phyloP scores from a whole-genome alignment of 2,888 invertebrate genomes.

The Agriopis leucophaearia region DNA sequence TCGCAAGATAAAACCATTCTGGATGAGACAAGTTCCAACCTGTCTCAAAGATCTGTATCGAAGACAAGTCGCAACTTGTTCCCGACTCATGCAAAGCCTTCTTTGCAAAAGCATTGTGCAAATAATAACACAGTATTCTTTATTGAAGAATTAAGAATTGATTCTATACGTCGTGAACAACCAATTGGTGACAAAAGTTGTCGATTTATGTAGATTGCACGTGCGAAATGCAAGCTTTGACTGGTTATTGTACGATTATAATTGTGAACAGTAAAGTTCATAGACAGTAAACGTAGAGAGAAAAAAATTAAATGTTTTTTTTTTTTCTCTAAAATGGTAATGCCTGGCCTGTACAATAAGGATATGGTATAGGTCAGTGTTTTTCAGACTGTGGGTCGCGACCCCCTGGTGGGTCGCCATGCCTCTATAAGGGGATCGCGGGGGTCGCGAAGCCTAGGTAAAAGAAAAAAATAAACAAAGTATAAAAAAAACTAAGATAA shows the following conservation, averaged over 20 bases:
- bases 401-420: too few relatives aligned
- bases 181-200: constrained; percentile 49
- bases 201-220: constrained; percentile 60
- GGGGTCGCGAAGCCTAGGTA: too few relatives aligned
- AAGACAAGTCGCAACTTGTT: constrained; percentile 65
- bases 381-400: too few relatives aligned
- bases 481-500: too few relatives aligned
- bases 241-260: constrained; percentile 45
- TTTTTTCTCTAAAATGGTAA: too few relatives aligned
- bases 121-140: constrained; percentile 39
- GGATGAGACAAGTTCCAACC: constrained; percentile 69
- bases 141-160: constrained; percentile 36
- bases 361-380: too few relatives aligned
- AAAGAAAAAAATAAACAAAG: too few relatives aligned
- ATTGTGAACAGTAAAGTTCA: neutral
- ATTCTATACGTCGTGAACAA: constrained; percentile 48
- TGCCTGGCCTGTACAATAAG: too few relatives aligned
- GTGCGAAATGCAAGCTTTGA: constrained; percentile 55
- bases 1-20: constrained; percentile 27
- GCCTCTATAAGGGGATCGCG: too few relatives aligned
- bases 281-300: neutral
- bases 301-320: too few relatives aligned
- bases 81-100: constrained; percentile 38
- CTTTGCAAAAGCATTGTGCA: constrained; percentile 44
- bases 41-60: constrained; percentile 58